Base-by-base conservation (phyloP, 23 tunicate species). In the Ascidia mentula region DNA sequence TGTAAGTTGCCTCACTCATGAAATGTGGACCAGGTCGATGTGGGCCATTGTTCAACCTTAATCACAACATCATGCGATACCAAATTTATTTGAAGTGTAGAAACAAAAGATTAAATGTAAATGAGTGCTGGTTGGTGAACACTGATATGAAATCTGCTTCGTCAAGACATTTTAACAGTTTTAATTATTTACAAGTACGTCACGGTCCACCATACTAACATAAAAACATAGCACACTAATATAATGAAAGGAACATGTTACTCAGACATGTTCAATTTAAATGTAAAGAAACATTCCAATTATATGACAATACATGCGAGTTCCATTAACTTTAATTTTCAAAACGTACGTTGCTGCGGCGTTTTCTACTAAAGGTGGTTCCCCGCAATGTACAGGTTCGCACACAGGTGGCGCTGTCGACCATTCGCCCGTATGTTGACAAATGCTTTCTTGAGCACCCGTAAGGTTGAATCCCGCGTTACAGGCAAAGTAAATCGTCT, bases 351-450 rank as follows among this genome's bases (percentile, higher is more conserved):
- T 36, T 0, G 38, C 34, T 18, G 76, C 45, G 0, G 97, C 92
- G 59, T 79, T 86, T 1, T 65, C 73, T 8, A 87, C 89, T 2
- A 12, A 34, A 13, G 85, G 81, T 45, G 82, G 89, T 32, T 82
- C 76, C 0, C 40, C 45, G 75, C 97, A 92, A 36, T 75, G 72
- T 0, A 92, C 86, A 34, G 97, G 91, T 28, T 88, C 83, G 70
- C 97, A 92, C 0, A 38, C 32, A 32, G 89, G 92, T 8, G 89
- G n/a, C 0, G 45, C 26, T 65, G 31, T 37, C 9, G 89, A 74
- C 97, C 97, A 92, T n/a, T 69, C 46, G 8, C 92, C 97, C 45
- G 32, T 45, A 28, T 40, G 53, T 60, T 69, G 73, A 69, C 97
- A 92, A 17, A 24, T 6, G 18, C 79, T 38, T 24, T 45, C 53